Percentiles rank a stretch among this genome's conserved stretches.
phyloP scores from a whole-genome alignment of 2,888 invertebrate species.

The Pristionchus maxplancki region DNA sequence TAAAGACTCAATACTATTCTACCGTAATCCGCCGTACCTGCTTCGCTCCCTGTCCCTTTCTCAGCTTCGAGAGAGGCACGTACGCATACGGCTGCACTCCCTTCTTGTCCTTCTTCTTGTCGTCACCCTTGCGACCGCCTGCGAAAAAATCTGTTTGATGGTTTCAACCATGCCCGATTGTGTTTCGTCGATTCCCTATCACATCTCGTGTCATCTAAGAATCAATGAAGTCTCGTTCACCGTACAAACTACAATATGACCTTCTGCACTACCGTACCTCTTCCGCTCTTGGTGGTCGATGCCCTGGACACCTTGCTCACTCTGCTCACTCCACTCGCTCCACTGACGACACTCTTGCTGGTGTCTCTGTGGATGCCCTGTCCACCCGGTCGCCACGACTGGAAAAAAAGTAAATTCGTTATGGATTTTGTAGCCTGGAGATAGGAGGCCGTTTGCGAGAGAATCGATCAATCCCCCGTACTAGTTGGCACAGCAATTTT shows the following conservation, averaged over 20 bases:
- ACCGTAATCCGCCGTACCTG: conserved; percentile 53
- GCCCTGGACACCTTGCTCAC: not conserved
- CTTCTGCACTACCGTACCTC: conserved; percentile 1
- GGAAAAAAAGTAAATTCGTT: not conserved
- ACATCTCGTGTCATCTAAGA: no score
- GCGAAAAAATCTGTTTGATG: not conserved
- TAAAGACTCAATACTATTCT: no score
- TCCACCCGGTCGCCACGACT: conserved; percentile 61
- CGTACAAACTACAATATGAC: conserved; percentile 1
- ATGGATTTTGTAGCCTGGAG: no score
- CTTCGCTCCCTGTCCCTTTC: conserved; percentile 57
- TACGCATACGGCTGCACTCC: conserved; percentile 69
- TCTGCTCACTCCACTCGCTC: conserved; percentile 36
- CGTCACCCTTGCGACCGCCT: conserved; percentile 53
- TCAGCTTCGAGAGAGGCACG: conserved; percentile 64
- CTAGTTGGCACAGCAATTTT: no score
- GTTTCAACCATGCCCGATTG: no score
- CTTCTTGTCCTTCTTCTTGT: conserved; percentile 56
- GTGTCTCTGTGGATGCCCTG: conserved; percentile 65
- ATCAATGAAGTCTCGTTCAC: no score
- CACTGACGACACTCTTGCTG: conserved; percentile 42
- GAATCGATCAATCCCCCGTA: no score
- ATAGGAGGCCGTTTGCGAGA: no score
- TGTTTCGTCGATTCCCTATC: not conserved
- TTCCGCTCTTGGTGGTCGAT: not conserved